Evolutionary conservation across 1,140 invertebrate genomes (phyloP).

Genomic region (Drosophila mayri): DNA sequence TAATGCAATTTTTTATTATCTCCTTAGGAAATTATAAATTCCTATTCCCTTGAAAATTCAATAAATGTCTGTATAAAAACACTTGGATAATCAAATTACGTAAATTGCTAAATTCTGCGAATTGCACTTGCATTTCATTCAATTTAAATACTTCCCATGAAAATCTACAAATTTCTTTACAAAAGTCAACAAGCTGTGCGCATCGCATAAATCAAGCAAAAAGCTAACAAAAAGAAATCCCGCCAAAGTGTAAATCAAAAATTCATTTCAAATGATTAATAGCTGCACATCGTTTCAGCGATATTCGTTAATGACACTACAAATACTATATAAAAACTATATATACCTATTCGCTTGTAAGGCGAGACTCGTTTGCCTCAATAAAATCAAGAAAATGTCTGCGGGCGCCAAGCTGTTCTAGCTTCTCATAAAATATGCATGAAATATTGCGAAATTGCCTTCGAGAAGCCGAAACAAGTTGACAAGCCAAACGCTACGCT

Average conservation of each 20-base stretch:
- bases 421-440: conserved; percentile 48
- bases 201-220: conserved; percentile 71
- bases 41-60: not conserved
- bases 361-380: conserved; percentile 69
- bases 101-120: conserved; percentile 9
- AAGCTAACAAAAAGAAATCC: conserved; percentile 73
- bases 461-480: conserved; percentile 64
- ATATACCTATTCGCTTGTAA: conserved; percentile 14
- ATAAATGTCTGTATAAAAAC: not conserved
- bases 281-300: conserved; percentile 64
- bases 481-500: conserved; percentile 66
- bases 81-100: conserved; percentile 4
- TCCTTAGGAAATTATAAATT: not conserved
- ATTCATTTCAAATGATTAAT: conserved; percentile 78
- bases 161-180: conserved; percentile 28
- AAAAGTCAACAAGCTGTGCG: conserved; percentile 39
- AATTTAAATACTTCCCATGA: conserved; percentile 60
- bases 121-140: conserved; percentile 62
- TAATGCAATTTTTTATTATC: not conserved
- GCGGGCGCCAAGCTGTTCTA: conserved; percentile 53
- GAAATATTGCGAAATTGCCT: conserved; percentile 56
- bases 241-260: conserved; percentile 48
- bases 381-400: conserved; percentile 70
- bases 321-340: conserved; percentile 22
- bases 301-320: conserved; percentile 77